Percentiles rank a stretch among this genome's conserved stretches.
phyloP scores from a whole-genome alignment of 2,113 vertebrate species.

The Neopipo cinnamomea region DNA sequence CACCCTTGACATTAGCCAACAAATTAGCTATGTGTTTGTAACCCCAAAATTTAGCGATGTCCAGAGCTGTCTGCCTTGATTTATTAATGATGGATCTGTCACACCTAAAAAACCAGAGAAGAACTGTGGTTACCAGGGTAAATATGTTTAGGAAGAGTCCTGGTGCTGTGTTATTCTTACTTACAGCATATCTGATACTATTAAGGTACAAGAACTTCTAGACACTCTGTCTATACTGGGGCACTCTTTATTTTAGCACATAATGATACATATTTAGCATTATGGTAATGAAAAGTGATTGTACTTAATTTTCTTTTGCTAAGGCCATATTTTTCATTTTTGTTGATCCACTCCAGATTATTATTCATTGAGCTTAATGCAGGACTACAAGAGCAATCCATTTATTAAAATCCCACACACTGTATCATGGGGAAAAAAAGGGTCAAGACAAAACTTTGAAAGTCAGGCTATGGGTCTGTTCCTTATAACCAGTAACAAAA shows the following conservation, averaged over 20 bases:
- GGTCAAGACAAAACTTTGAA: background rate
- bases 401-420: background rate
- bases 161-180: background rate
- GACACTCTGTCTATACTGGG: background rate
- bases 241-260: background rate
- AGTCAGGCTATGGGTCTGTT: background rate
- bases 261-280: background rate
- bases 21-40: constrained; percentile 84
- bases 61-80: constrained; percentile 87
- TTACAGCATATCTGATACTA: background rate
- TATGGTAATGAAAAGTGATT: background rate
- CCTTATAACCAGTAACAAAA: background rate
- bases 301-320: background rate
- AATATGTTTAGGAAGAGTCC: background rate
- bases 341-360: background rate
- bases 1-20: constrained; percentile 64
- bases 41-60: constrained; percentile 93
- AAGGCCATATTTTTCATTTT: background rate
- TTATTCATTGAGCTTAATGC: background rate
- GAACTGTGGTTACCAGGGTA: background rate
- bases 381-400: background rate
- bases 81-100: constrained; percentile 81
- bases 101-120: constrained; percentile 73
- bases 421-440: background rate
- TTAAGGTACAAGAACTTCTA: background rate